These are phyloP conservation scores for Acronicta alni DNA, from an alignment of 2,888 invertebrate species.

Conservation along the genomic window DNA sequence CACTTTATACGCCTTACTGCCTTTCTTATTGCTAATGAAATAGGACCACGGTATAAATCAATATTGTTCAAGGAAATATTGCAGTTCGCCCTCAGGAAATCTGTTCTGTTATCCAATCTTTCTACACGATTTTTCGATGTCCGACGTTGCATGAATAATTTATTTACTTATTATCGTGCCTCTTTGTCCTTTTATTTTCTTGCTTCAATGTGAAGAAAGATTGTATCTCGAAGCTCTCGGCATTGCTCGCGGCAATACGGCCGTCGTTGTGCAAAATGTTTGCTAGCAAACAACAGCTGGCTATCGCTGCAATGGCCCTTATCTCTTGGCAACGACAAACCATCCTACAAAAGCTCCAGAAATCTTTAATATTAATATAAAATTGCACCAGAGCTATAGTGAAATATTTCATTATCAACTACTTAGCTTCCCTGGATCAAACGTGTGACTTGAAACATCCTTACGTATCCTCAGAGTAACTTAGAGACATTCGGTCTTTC, in stretches of 20 bases:
- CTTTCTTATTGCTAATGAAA: constrained; percentile 62
- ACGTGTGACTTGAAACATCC: constrained; percentile 50
- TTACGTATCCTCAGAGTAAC: constrained; percentile 63
- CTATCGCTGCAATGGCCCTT: constrained; percentile 64
- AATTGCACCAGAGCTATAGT: constrained; percentile 59
- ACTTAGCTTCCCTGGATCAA: constrained; percentile 53
- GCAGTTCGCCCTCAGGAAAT: constrained; percentile 58
- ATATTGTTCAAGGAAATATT: constrained; percentile 51
- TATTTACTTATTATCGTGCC: constrained; percentile 73
- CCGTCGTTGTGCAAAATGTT: constrained; percentile 60
- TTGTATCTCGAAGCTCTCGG: constrained; percentile 55
- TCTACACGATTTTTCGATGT: constrained; percentile 67
- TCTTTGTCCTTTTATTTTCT: constrained; percentile 68
- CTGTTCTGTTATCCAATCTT: constrained; percentile 74
- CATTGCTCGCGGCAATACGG: constrained; percentile 57
- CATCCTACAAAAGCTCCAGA: constrained; percentile 45
- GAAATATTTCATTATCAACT: constrained; percentile 61
- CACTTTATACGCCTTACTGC: constrained; percentile 64
- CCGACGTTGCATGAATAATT: constrained; percentile 77
- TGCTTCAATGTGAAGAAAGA: constrained; percentile 60
- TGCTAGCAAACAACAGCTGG: constrained; percentile 62
- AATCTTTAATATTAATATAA: constrained; percentile 59
- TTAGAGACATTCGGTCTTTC: constrained; percentile 62
- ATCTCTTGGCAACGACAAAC: constrained; percentile 65
- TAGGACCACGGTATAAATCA: constrained; percentile 51